Base-by-base conservation (phyloP, 30 jellyfish, hydroid and myxozoan genomes). In the Aurelia sp. region DNA sequence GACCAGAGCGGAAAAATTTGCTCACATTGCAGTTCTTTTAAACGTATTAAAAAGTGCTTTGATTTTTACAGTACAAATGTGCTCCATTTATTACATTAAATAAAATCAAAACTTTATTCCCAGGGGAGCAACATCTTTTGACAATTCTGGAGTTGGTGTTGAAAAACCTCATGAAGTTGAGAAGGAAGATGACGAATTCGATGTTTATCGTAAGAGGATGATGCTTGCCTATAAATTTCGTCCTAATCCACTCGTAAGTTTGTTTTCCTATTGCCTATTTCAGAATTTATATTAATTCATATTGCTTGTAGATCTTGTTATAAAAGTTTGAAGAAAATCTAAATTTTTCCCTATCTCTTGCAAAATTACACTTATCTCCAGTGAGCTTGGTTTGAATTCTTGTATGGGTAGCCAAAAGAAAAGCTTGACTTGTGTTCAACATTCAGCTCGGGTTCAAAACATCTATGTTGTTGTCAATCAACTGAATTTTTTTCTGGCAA, bases 141-240 rank as follows among this genome's bases (percentile, higher is more conserved):
- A 93, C 52, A 92, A 93, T 71, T 76, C 97, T 20, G 98, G 98
- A n/a, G 94, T 93, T 71, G 98, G 98, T 13, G 84, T 59, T n/a
- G 93, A 88, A 69, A 87, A 88, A 77, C 90, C 90, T 1, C 44
- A 70, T 13, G 98, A 93, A 74, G 97, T 93, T 30, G 89, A 71
- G 57, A 89, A 84, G 75, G 91, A 86, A 4, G 98, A 93, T 72
- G 94, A 89, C 61, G 96, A 93, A 23, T 93, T 93, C 65, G 98
- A 93, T 11, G 74, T 93, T 18, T 93, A 93, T 71, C 91, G 98
- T 22, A 93, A 93, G 50, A 67, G 98, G 65, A 93, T 93, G 98
- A 93, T 93, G 98, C 89, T 93, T 62, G 97, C 98, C 17, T 93
- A 93, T 75, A 88, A 85, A 78, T 93, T 93, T 87, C 61, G 98